Evolutionary conservation across 2,113 vertebrate species (phyloP), one percentile per base, ranked within the genome.

Genomic region (Stegastes partitus): DNA sequence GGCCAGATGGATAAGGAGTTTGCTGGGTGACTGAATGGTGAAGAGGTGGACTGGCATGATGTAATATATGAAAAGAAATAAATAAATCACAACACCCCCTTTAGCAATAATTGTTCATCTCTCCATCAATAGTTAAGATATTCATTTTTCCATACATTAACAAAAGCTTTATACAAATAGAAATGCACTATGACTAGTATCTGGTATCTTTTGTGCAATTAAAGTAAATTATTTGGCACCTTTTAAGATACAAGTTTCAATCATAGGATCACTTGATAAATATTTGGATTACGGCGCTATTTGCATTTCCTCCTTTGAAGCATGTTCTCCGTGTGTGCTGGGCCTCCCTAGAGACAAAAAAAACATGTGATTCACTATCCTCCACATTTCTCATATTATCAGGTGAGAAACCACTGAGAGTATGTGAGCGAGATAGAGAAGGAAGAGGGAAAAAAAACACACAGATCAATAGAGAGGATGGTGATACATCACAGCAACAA

Each of bases 401-500:
- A 55, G 64, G 56, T 81, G 55, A 67, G 55, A 51, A 76, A 72
- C 25, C 49, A 34, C 54, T 21, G 26, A 63, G 21, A 68, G 75
- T 23, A n/a, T 57, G 55, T 14, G 42, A 72, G 54, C 50, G 25
- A 71, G 23, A 45, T 64, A 54, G 25, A 63, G 42, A 66, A 28
- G 53, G 51, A 22, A 9, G 34, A 47, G 14, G 18, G n/a, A 55
- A 54, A 55, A 81, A 79, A 70, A 73, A n/a, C 23, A 37, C 26
- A 21, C 10, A 39, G 84, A 88, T 92, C 85, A 84, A 86, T 90
- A 82, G 28, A 82, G 64, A 79, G 62, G 75, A 71, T 3, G 55
- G 74, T 64, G 72, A 89, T 84, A 45, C 77, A 82, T 90, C 79
- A 84, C 72, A 89, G 77, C 57, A 68, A 25, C 55, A 76, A 58